A percentile compares a stretch with the other conserved stretches of the same genome.
Evolutionary conservation across 2,797 vertebrate species (phyloP).

Genomic region (Anguilla megastoma): DNA sequence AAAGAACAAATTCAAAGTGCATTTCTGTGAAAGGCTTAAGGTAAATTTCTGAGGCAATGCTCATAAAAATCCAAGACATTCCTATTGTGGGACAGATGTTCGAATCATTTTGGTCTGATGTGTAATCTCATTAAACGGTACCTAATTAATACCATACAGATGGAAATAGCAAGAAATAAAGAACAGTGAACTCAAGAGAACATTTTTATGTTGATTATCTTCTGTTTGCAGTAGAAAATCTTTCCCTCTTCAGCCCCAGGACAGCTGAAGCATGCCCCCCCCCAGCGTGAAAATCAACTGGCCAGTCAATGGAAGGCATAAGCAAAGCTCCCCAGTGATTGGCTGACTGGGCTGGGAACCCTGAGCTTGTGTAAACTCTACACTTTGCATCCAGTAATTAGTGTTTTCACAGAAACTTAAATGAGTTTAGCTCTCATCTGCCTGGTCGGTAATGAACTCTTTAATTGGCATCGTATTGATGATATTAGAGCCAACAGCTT

Average conservation of each 20-base stretch:
- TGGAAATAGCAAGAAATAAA: background rate
- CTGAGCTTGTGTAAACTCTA: background rate
- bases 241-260: background rate
- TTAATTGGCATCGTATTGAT: slow-evolving; percentile 8
- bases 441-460: background rate
- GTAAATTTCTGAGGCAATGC: background rate
- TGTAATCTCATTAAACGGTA: background rate
- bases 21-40: background rate
- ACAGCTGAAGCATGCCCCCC: background rate
- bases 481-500: background rate
- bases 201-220: background rate
- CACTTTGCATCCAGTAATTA: background rate
- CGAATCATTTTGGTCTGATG: background rate
- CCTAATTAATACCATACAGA: background rate
- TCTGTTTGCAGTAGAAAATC: background rate
- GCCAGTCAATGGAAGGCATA: background rate
- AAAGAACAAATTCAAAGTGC: background rate
- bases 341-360: background rate
- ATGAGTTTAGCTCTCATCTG: background rate
- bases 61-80: background rate
- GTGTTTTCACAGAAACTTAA: background rate
- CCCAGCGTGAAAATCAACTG: background rate
- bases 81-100: background rate
- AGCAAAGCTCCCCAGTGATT: background rate
- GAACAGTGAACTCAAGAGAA: background rate